A percentile compares a stretch with the other conserved stretches of the same genome.
phyloP scores from a whole-genome alignment of 2,113 vertebrate genomes.

The Carettochelys insculpta region DNA sequence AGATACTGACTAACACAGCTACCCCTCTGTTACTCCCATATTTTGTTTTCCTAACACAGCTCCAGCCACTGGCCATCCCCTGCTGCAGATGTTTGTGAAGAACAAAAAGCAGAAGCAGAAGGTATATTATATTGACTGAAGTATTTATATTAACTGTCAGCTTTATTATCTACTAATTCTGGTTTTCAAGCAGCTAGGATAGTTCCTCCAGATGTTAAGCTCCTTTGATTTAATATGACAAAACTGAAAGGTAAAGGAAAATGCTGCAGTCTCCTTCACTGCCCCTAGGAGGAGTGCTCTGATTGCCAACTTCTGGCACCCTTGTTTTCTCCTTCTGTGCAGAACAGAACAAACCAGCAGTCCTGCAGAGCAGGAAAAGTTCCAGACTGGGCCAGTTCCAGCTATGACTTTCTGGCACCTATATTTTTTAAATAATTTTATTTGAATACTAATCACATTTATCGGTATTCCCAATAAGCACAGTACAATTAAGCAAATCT shows the following conservation, averaged over 20 bases:
- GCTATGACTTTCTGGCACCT: not conserved
- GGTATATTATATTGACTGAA: not conserved
- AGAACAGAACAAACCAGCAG: no score
- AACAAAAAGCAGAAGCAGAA: not conserved
- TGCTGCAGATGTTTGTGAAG: not conserved
- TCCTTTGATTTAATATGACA: not conserved
- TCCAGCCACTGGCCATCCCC: not conserved
- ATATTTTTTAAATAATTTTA: not conserved
- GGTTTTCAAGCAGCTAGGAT: not conserved
- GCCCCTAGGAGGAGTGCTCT: conserved; percentile 2
- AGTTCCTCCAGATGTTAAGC: not conserved
- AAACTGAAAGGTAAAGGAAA: not conserved
- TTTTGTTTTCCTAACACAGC: not conserved
- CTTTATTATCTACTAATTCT: not conserved
- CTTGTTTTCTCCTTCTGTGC: not conserved
- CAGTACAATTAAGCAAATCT: not conserved
- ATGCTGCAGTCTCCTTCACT: conserved; percentile 6
- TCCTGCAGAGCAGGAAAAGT: not conserved
- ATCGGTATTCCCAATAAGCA: not conserved
- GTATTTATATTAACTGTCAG: not conserved
- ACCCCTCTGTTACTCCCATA: no score
- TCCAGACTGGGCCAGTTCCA: not conserved
- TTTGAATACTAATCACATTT: fast-evolving
- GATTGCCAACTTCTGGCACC: not conserved
- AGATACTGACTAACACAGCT: no score